Evolutionary conservation across 2,797 vertebrate species (phyloP).

Genomic region (Sciurus carolinensis): DNA sequence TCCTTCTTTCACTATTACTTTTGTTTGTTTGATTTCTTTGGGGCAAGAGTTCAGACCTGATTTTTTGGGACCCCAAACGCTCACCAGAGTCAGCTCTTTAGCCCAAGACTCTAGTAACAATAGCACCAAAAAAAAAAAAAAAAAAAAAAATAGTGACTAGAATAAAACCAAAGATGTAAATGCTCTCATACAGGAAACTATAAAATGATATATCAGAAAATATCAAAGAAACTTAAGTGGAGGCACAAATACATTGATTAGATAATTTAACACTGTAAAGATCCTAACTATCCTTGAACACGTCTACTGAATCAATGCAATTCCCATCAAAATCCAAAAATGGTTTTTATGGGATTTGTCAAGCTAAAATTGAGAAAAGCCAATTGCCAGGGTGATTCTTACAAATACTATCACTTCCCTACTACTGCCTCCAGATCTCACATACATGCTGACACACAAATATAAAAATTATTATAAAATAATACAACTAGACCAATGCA

Average conservation of each 20-base stretch:
- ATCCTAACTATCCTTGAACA: neutral
- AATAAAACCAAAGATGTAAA: constrained; percentile 28
- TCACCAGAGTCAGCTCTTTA: too few species aligned
- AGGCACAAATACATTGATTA: neutral
- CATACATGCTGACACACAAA: neutral
- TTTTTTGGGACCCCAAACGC: too few species aligned
- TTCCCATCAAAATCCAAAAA: constrained; percentile 20
- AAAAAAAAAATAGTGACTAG: neutral
- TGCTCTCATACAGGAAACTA: neutral
- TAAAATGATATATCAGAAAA: neutral
- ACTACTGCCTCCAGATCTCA: neutral
- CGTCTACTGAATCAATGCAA: neutral
- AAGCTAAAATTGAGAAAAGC: neutral
- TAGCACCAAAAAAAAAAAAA: neutral
- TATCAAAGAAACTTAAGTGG: neutral
- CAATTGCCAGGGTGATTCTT: neutral
- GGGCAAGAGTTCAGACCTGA: too few species aligned
- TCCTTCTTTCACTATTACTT: too few species aligned
- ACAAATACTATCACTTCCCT: neutral
- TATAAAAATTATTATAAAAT: neutral
- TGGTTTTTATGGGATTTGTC: neutral
- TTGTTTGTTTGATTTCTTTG: too few species aligned
- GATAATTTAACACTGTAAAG: neutral
- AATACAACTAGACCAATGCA: constrained; percentile 36
- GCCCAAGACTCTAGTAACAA: too few species aligned